These are phyloP conservation scores for Acrocephalus kingi DNA, from an alignment of 2,113 vertebrate species.

Conservation along the genomic window DNA sequence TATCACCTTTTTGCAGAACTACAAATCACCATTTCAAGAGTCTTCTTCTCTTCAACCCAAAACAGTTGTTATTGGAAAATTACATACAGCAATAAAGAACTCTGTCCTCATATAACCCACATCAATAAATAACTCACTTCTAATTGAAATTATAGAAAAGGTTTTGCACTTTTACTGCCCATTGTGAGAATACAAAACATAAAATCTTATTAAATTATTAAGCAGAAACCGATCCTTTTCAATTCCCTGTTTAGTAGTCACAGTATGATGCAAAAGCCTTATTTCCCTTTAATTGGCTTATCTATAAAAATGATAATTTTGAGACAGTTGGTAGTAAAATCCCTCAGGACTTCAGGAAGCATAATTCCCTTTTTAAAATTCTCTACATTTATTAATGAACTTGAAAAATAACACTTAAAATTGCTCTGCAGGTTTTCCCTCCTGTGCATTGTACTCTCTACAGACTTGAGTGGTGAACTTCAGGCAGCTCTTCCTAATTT, in stretches of 20 bases:
- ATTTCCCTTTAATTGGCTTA: slow-evolving; percentile 68
- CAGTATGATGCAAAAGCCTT: slow-evolving; percentile 22
- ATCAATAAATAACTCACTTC: slow-evolving; percentile 19
- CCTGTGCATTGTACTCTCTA: slow-evolving; percentile 34
- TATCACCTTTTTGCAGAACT: background rate
- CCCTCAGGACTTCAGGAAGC: slow-evolving; percentile 54
- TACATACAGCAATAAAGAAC: background rate
- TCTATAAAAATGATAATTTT: slow-evolving; percentile 70
- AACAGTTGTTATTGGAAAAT: background rate
- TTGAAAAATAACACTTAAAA: slow-evolving; percentile 58
- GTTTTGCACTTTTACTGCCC: background rate
- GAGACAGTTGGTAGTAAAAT: slow-evolving; percentile 58
- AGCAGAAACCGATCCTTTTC: slow-evolving; percentile 43
- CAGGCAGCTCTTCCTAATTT: slow-evolving; percentile 32
- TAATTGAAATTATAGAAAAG: slow-evolving; percentile 12
- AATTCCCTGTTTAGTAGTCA: slow-evolving; percentile 61
- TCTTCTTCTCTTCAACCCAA: background rate
- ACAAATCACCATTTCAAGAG: slow-evolving; percentile 3
- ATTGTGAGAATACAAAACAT: slow-evolving; percentile 13
- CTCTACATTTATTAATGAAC: slow-evolving; percentile 67
- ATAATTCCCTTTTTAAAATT: slow-evolving; percentile 68
- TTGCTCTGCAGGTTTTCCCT: slow-evolving; percentile 8
- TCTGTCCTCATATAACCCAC: background rate
- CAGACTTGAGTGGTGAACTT: slow-evolving; percentile 10
- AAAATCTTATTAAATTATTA: slow-evolving; percentile 58